Evolutionary conservation across 92 coral and sea anemone species (phyloP).

Genomic region (Porites lobata): DNA sequence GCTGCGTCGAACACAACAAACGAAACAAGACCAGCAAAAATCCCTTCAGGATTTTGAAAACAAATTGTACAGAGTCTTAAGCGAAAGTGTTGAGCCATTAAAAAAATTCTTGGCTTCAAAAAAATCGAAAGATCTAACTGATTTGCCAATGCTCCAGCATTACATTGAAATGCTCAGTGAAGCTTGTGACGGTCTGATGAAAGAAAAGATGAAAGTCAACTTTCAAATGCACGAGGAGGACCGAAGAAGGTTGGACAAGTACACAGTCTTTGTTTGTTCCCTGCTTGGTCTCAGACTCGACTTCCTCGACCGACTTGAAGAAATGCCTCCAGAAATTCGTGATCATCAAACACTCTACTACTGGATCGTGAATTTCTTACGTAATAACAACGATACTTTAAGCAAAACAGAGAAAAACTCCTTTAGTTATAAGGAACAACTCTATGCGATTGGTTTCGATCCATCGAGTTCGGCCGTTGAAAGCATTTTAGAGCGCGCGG

Average conservation of each 20-base stretch:
- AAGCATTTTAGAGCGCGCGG: slow-evolving; percentile 24
- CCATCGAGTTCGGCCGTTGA: slow-evolving; percentile 18
- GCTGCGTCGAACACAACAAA: background rate
- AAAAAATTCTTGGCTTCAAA: background rate
- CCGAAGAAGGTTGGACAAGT: background rate
- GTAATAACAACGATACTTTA: slow-evolving; percentile 11
- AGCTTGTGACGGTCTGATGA: background rate
- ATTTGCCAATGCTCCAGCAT: background rate
- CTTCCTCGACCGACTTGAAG: slow-evolving; percentile 44
- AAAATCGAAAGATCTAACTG: background rate
- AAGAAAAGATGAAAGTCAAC: background rate
- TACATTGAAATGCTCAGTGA: background rate
- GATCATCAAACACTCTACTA: slow-evolving; percentile 34
- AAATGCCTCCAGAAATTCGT: slow-evolving; percentile 25
- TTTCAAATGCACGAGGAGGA: background rate
- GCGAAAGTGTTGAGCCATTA: background rate
- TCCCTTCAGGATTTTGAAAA: background rate
- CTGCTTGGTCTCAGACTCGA: slow-evolving; percentile 45
- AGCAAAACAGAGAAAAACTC: background rate
- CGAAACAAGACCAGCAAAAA: background rate
- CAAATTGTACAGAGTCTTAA: background rate
- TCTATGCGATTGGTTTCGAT: slow-evolving; percentile 53
- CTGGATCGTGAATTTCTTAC: slow-evolving; percentile 51
- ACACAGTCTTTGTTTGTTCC: slow-evolving; percentile 24
- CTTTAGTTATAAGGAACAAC: slow-evolving; percentile 15